These are phyloP conservation scores for Eubasilissa splendida DNA, from an alignment of 2,888 invertebrate species.

Conservation along the genomic window DNA sequence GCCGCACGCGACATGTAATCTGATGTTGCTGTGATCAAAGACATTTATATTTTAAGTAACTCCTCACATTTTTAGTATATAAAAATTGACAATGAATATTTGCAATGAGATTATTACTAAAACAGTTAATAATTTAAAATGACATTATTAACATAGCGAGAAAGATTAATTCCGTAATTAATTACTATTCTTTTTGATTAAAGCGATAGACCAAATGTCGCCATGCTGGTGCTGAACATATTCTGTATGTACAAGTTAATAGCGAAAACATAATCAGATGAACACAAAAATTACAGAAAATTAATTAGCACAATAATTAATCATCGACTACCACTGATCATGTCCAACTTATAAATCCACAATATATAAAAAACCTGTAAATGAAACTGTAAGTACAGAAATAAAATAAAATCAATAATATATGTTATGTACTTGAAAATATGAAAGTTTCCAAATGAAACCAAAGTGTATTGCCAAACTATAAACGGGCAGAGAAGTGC, in stretches of 20 bases:
- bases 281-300: conserved; percentile 53
- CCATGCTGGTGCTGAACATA: conserved; percentile 51
- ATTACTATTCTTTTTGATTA: background rate
- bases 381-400: conserved; percentile 38
- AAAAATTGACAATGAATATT: too few relatives aligned
- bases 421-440: conserved; percentile 38
- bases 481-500: conserved; percentile 48
- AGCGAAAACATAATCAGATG: conserved; percentile 55
- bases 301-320: conserved; percentile 55
- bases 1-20: conserved; percentile 40
- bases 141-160: too few relatives aligned
- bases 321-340: conserved; percentile 51
- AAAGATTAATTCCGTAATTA: too few relatives aligned
- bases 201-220: conserved; percentile 5
- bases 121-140: too few relatives aligned
- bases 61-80: too few relatives aligned
- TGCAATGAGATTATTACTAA: too few relatives aligned
- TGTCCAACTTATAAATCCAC: conserved; percentile 52
- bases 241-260: conserved; percentile 56
- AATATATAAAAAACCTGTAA: conserved; percentile 41
- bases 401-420: conserved; percentile 28
- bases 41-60: too few relatives aligned
- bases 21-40: background rate
- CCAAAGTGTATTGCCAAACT: conserved; percentile 47
- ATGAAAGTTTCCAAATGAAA: conserved; percentile 33